Conservation (phyloP, 2,888 invertebrate genomes). For the Macaria notata region DNA sequence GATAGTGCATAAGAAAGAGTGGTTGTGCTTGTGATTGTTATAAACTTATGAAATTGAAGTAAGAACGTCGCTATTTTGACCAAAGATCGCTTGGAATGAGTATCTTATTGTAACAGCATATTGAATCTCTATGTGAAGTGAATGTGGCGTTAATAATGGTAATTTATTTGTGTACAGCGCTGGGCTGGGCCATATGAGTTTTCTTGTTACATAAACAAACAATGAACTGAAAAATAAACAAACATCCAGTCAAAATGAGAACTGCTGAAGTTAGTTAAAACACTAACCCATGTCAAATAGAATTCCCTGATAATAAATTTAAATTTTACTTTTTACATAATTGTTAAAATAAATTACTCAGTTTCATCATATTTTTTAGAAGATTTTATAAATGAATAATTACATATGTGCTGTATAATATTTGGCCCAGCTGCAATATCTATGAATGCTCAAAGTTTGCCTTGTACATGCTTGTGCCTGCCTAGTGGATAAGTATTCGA, state of each 20-base stretch:
- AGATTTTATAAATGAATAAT: too few relatives aligned
- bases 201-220: too few relatives aligned
- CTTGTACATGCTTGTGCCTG: constrained; percentile 74
- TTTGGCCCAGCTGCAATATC: constrained; percentile 10
- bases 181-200: constrained; percentile 10
- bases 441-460: constrained; percentile 54
- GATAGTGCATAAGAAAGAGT: constrained; percentile 20
- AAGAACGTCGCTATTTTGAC: constrained; percentile 48
- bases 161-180: not conserved
- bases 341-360: too few relatives aligned
- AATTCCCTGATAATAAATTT: too few relatives aligned
- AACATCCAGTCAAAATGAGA: too few relatives aligned
- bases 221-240: too few relatives aligned
- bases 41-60: constrained; percentile 5
- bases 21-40: constrained; percentile 37
- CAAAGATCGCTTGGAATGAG: constrained; percentile 63
- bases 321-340: too few relatives aligned
- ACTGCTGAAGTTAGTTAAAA: too few relatives aligned
- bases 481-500: constrained; percentile 44
- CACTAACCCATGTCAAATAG: too few relatives aligned
- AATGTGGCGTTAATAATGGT: constrained; percentile 4
- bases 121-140: constrained; percentile 11
- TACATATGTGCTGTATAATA: too few relatives aligned
- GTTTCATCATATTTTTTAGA: too few relatives aligned
- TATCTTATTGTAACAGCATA: constrained; percentile 54